phyloP scores from a whole-genome alignment of 1,140 invertebrate genomes.

The Drosophila repleta region DNA sequence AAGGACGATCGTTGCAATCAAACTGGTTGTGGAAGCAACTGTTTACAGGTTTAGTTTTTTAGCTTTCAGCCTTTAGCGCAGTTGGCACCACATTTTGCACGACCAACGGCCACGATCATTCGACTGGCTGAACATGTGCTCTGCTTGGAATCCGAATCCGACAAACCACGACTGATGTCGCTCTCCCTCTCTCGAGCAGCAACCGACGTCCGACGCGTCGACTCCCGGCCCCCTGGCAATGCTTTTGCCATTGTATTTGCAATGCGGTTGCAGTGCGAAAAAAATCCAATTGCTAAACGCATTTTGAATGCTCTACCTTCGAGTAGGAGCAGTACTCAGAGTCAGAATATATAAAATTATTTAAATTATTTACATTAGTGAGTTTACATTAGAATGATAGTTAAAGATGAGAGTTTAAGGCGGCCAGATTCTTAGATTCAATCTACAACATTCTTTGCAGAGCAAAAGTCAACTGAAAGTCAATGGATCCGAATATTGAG shows the following conservation, averaged over 20 bases:
- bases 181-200: slow-evolving; percentile 10
- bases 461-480: not conserved
- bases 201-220: slow-evolving; percentile 19
- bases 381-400: no score
- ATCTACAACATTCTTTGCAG: no score
- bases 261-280: slow-evolving; percentile 55
- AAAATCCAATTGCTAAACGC: not conserved
- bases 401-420: no score
- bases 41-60: not conserved
- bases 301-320: slow-evolving; percentile 19
- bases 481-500: not conserved
- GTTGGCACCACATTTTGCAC: slow-evolving; percentile 10
- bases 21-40: slow-evolving; percentile 65
- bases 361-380: no score
- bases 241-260: slow-evolving; percentile 54
- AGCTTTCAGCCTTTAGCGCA: slow-evolving; percentile 37
- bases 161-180: slow-evolving; percentile 9
- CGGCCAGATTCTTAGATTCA: no score
- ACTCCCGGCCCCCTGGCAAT: slow-evolving; percentile 5
- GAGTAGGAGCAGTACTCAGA: not conserved
- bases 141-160: slow-evolving; percentile 32
- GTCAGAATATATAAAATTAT: no score
- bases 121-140: slow-evolving; percentile 36
- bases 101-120: slow-evolving; percentile 9
- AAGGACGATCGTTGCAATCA: slow-evolving; percentile 72